A percentile compares a stretch with the other conserved stretches of the same genome.
phyloP scores from a whole-genome alignment of 2,113 vertebrate genomes.

The Sinocyclocheilus grahami region DNA sequence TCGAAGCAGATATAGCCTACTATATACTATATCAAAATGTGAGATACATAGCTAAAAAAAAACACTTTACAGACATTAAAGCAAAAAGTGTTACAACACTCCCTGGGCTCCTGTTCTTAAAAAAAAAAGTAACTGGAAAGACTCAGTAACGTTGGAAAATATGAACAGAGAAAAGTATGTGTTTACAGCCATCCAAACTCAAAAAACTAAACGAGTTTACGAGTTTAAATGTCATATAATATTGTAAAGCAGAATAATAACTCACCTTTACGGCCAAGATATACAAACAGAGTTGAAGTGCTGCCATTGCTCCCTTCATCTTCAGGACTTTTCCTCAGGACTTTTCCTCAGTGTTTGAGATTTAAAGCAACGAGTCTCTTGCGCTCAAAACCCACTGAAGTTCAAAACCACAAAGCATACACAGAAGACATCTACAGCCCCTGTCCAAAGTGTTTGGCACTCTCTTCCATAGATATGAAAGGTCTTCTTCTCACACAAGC shows the following conservation, averaged over 20 bases:
- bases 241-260: neutral
- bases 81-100: neutral
- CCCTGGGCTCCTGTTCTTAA: too few species aligned
- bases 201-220: neutral
- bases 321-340: neutral
- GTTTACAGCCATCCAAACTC: neutral
- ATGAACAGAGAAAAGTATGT: neutral
- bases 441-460: too few species aligned
- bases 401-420: neutral
- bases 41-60: neutral
- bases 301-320: constrained; percentile 61
- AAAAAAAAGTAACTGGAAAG: neutral
- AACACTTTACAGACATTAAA: neutral
- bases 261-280: constrained; percentile 72
- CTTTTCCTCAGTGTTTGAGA: neutral
- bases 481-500: neutral
- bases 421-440: neutral
- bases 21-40: neutral
- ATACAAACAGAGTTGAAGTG: constrained; percentile 62
- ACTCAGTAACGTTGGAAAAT: neutral
- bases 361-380: neutral
- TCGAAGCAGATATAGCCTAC: neutral
- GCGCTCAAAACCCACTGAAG: constrained; percentile 9
- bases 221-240: neutral
- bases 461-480: neutral